A percentile compares a stretch with the other conserved stretches of the same genome.
Conservation (phyloP, 2,888 invertebrate species). For the Cabera pusaria region DNA sequence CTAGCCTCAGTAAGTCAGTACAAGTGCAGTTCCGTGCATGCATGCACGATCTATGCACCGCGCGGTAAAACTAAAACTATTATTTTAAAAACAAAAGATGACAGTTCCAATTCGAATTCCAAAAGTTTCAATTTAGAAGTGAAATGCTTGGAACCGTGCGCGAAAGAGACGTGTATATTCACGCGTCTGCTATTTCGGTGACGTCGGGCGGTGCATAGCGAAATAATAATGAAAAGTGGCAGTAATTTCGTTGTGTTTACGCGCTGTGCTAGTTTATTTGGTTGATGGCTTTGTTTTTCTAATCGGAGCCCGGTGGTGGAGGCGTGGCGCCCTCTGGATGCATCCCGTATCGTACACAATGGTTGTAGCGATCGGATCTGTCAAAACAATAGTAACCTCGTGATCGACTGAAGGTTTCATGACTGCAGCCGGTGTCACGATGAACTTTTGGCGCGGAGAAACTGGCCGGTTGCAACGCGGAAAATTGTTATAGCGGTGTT, state of each 20-base stretch:
- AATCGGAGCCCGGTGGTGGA: conserved; percentile 33
- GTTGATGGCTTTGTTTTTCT: conserved; percentile 57
- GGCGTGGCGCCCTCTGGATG: conserved; percentile 64
- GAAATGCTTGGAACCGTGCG: conserved; percentile 55
- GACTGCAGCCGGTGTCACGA: conserved; percentile 34
- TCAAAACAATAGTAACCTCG: conserved; percentile 67
- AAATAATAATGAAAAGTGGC: conserved; percentile 82
- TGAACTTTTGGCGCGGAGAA: conserved; percentile 59
- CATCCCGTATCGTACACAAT: conserved; percentile 52
- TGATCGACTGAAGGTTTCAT: conserved; percentile 39
- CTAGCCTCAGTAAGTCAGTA: conserved; percentile 77
- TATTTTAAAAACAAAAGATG: conserved; percentile 45
- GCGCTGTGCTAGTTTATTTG: conserved; percentile 79
- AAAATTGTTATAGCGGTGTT: conserved; percentile 76
- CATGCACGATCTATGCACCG: conserved; percentile 55
- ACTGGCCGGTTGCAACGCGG: conserved; percentile 60
- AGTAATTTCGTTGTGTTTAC: conserved; percentile 82
- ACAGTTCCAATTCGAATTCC: conserved; percentile 55
- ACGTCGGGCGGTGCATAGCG: conserved; percentile 78
- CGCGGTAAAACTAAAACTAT: conserved; percentile 39
- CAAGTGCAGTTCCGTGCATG: conserved; percentile 66
- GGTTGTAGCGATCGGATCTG: conserved; percentile 60
- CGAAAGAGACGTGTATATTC: conserved; percentile 65
- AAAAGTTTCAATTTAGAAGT: conserved; percentile 64
- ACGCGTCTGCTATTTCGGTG: conserved; percentile 69